Evolutionary conservation across 2,113 vertebrate genomes (phyloP).

Genomic region (Callipepla squamata): DNA sequence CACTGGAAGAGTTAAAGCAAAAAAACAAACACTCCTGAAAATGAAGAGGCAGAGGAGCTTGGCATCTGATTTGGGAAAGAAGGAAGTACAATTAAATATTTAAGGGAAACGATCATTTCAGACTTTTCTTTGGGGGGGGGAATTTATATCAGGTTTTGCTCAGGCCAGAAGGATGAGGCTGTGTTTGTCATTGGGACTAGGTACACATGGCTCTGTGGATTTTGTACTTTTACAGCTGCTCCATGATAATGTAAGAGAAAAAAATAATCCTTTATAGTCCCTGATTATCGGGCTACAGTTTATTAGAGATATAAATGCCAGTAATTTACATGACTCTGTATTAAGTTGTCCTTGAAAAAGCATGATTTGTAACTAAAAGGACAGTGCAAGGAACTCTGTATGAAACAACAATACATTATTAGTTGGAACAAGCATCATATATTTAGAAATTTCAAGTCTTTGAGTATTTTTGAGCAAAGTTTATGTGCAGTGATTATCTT

Average conservation of each 20-base stretch:
- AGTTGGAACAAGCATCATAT: constrained; percentile 29
- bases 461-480: constrained; percentile 30
- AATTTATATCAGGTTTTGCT: not conserved
- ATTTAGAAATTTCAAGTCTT: constrained; percentile 39
- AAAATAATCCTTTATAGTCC: constrained; percentile 80
- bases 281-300: constrained; percentile 77
- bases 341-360: constrained; percentile 77
- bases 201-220: constrained; percentile 75
- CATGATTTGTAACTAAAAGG: constrained; percentile 55
- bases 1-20: not conserved
- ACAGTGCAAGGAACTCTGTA: constrained; percentile 22
- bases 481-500: constrained; percentile 21
- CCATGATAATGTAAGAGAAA: constrained; percentile 77
- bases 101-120: not conserved
- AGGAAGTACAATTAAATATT: constrained; percentile 46
- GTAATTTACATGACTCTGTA: constrained; percentile 71
- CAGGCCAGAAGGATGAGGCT: constrained; percentile 3
- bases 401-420: constrained; percentile 30
- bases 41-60: constrained; percentile 6
- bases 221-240: constrained; percentile 81
- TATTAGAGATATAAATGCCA: constrained; percentile 78
- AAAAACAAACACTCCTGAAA: not conserved
- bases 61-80: constrained; percentile 16
- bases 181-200: constrained; percentile 52
- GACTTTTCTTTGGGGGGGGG: not conserved